Evolutionary conservation across 2,888 invertebrate genomes (phyloP), one percentile per base, ranked within the genome.

Genomic region (Melinaea menophilus): DNA sequence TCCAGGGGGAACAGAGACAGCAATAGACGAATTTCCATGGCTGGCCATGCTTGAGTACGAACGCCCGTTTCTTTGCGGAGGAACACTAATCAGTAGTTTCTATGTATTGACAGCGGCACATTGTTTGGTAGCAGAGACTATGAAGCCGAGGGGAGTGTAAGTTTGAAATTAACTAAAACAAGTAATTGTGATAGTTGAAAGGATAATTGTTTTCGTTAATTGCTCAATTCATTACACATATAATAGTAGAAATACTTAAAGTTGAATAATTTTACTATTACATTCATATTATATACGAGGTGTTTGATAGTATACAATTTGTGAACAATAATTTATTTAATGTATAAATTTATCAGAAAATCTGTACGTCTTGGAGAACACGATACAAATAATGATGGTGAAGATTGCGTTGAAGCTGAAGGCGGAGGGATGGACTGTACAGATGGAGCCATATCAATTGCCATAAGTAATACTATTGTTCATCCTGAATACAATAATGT

Each of bases 51-150:
- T 92, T 12, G 75, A 85, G 59, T 90, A 90, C 69, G 67, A 61
- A 2, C 62, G 60, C 0, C 7, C n/a, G 1, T 66, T 68, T 51
- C 70, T 78, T 2, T 91, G 91, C 72, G 89, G 86, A 5, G 90
- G 87, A 2, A 75, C 81, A 31, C 75, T 91, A 4, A 88, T 91
- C 61, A 86, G 80, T 58, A 66, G 73, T 3, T 75, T 79, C 77
- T 90, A 88, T 67, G 80, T 90, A 5, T 64, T 91, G 33, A 91
- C 90, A 5, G 91, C 91, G 2, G 90, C 86, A 0, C 91, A 91
- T 77, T 91, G 91, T 65, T 75, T 68, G 22, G 55, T 57, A 0
- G 48, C 33, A 33, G 12, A 31, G 0, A 9, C 2, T 11, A 51
- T 51, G 51, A 31, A 7, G 5, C 22, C 11, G 4, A 47, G 58